Evolutionary conservation across 2,113 vertebrate genomes (phyloP).

Genomic region (Dasyornis broadbenti): DNA sequence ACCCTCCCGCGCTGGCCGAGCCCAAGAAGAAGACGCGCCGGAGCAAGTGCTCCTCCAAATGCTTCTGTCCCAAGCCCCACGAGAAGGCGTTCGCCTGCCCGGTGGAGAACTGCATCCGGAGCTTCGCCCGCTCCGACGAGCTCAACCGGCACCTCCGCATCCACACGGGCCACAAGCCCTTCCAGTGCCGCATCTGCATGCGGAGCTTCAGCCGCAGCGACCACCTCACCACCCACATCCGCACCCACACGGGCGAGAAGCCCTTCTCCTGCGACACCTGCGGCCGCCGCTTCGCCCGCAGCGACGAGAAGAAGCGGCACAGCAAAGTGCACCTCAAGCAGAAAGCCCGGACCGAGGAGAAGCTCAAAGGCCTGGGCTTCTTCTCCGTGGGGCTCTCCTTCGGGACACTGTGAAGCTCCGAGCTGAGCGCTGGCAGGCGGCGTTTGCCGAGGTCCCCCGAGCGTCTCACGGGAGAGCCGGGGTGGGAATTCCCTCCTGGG

Average conservation of each 20-base stretch:
- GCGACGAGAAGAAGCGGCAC: conserved; percentile 93
- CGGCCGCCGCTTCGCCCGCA: conserved; percentile 91
- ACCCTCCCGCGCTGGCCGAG: conserved; percentile 68
- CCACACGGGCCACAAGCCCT: conserved; percentile 97
- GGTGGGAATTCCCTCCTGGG: background rate
- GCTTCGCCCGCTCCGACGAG: conserved; percentile 94
- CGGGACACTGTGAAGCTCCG: conserved; percentile 27
- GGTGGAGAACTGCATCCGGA: conserved; percentile 90
- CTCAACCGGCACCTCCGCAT: conserved; percentile 96
- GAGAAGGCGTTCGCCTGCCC: conserved; percentile 96
- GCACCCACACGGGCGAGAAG: conserved; percentile 97
- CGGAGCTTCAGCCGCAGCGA: conserved; percentile 97
- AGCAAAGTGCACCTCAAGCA: conserved; percentile 95
- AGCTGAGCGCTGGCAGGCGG: background rate
- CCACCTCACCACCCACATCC: conserved; percentile 96
- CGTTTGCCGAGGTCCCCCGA: background rate
- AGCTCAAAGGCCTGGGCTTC: conserved; percentile 82
- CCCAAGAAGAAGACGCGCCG: conserved; percentile 76
- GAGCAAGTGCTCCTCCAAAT: conserved; percentile 81
- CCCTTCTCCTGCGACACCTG: conserved; percentile 96
- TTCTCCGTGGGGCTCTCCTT: conserved; percentile 78
- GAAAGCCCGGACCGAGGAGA: conserved; percentile 92
- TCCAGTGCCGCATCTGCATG: conserved; percentile 97
- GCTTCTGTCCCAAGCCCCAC: conserved; percentile 86
- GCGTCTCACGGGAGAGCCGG: background rate